Evolutionary conservation across 2,888 invertebrate species (phyloP).

Genomic region (Ypsolopha scabrella): DNA sequence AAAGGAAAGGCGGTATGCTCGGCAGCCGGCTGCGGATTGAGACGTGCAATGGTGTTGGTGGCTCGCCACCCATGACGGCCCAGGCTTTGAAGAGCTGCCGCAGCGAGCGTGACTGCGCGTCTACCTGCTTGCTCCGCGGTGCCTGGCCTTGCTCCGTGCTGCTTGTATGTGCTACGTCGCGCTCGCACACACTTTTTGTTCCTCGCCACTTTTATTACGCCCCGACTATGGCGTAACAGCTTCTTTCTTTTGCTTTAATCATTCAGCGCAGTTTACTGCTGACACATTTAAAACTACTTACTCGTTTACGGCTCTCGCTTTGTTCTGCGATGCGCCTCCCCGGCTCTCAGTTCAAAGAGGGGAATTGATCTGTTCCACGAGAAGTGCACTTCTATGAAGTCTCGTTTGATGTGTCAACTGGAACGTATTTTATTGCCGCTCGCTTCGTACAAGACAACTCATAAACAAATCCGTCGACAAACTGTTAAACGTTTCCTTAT

Average conservation of each 20-base stretch:
- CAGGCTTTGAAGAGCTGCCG: slow-evolving; percentile 57
- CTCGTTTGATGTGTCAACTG: slow-evolving; percentile 47
- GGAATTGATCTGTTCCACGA: slow-evolving; percentile 49
- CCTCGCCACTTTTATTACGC: slow-evolving; percentile 63
- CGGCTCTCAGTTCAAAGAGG: slow-evolving; percentile 41
- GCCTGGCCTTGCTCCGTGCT: slow-evolving; percentile 23
- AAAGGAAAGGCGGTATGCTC: slow-evolving; percentile 63
- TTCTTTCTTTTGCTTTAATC: slow-evolving; percentile 39
- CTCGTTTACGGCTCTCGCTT: slow-evolving; percentile 53
- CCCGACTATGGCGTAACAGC: slow-evolving; percentile 31
- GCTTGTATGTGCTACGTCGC: background rate
- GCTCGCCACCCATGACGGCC: slow-evolving; percentile 68
- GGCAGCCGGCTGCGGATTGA: slow-evolving; percentile 68
- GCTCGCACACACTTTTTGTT: slow-evolving; percentile 48
- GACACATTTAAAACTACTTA: slow-evolving; percentile 61
- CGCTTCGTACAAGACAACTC: slow-evolving; percentile 15
- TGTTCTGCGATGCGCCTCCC: slow-evolving; percentile 36
- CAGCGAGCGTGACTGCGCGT: slow-evolving; percentile 23
- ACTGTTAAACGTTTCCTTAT: slow-evolving; percentile 2
- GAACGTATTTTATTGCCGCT: slow-evolving; percentile 11
- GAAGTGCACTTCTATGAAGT: slow-evolving; percentile 29
- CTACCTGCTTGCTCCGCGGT: slow-evolving; percentile 24
- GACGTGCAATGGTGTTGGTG: slow-evolving; percentile 68
- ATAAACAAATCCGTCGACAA: slow-evolving; percentile 14
- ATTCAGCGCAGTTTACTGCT: slow-evolving; percentile 46